phyloP scores from a whole-genome alignment of 2,113 vertebrate species.

The Dasypus novemcinctus region DNA sequence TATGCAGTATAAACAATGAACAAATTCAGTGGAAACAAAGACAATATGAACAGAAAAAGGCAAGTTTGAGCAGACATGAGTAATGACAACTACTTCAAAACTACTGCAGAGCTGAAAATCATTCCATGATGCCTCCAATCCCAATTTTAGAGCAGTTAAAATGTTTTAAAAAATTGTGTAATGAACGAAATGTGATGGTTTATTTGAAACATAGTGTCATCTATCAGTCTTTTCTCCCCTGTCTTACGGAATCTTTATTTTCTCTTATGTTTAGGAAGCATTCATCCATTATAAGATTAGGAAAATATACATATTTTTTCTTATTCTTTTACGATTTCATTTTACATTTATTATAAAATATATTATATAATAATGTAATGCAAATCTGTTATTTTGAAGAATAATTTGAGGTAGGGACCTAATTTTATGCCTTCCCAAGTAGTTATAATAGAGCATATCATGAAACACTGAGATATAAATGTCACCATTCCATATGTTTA shows the following conservation, averaged over 20 bases:
- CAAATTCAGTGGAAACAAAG: background rate
- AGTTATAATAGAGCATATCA: background rate
- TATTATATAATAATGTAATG: background rate
- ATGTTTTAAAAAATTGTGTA: background rate
- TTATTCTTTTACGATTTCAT: background rate
- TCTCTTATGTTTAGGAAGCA: background rate
- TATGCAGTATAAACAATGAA: background rate
- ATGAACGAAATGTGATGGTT: background rate
- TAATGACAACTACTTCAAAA: background rate
- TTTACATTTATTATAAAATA: background rate
- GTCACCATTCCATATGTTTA: background rate
- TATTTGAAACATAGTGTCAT: background rate
- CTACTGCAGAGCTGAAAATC: background rate
- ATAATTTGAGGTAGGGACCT: background rate
- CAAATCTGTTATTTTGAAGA: background rate
- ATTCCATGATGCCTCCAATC: background rate
- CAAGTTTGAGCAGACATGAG: background rate
- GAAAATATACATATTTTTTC: background rate
- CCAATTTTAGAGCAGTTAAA: background rate
- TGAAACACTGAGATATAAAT: background rate
- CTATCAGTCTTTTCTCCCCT: background rate
- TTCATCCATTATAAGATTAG: background rate
- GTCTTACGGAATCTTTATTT: background rate
- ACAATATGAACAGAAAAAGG: background rate
- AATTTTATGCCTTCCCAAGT: background rate